Conservation (phyloP, 1,140 invertebrate species). For the Drosophila athabasca region DNA sequence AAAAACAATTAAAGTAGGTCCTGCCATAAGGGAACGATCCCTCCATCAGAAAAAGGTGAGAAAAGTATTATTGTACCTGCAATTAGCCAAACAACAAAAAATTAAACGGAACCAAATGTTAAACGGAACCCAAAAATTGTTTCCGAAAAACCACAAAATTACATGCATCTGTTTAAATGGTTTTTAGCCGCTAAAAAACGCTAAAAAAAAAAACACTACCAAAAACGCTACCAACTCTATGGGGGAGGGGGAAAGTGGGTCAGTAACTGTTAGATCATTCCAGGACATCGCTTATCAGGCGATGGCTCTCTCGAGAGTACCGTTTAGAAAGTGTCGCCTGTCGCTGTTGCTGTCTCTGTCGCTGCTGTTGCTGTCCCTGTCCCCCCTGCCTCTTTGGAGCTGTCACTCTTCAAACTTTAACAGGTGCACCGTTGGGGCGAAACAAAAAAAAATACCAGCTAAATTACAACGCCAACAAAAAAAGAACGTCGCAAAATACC, state of each 20-base stretch:
- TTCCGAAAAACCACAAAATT: conserved; percentile 60
- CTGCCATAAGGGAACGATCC: conserved; percentile 7
- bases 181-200: conserved; percentile 15
- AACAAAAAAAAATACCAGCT: conserved; percentile 26
- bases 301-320: conserved; percentile 39
- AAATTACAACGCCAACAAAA: conserved; percentile 12
- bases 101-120: conserved; percentile 1
- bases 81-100: conserved; percentile 29
- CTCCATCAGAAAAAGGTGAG: conserved; percentile 60
- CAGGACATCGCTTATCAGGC: conserved; percentile 59
- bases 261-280: conserved; percentile 35
- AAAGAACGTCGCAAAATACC: not conserved
- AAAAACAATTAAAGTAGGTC: conserved; percentile 19
- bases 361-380: too few species aligned
- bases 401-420: conserved; percentile 66
- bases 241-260: too few species aligned
- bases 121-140: conserved; percentile 4
- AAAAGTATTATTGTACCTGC: conserved; percentile 64
- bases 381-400: conserved; percentile 4
- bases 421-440: conserved; percentile 66
- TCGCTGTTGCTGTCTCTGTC: too few species aligned
- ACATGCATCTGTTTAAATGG: conserved; percentile 68
- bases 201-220: too few species aligned
- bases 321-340: conserved; percentile 60
- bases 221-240: too few species aligned